Conservation (phyloP, 64 coral and sea anemone species). For the Anthopleura sola region DNA sequence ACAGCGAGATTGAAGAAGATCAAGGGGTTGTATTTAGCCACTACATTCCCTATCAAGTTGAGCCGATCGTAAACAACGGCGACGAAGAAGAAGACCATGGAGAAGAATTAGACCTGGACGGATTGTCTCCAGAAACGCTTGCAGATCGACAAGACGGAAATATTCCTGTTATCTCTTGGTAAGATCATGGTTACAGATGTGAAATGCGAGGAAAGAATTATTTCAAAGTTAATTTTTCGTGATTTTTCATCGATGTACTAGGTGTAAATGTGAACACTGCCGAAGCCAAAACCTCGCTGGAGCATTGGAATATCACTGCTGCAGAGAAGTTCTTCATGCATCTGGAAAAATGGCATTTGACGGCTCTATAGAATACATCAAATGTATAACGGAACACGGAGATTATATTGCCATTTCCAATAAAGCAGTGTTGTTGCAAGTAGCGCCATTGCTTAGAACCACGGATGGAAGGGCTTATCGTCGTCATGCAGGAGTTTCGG, state of each 20-base stretch:
- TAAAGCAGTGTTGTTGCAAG: constrained; percentile 31
- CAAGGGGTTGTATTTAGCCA: neutral
- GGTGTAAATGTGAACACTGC: constrained; percentile 56
- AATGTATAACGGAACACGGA: constrained; percentile 46
- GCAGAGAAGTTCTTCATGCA: constrained; percentile 21
- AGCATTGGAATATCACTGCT: constrained; percentile 51
- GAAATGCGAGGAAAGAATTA: neutral
- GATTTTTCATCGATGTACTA: neutral
- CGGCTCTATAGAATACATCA: constrained; percentile 39
- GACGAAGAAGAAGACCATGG: neutral
- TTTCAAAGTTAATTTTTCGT: neutral
- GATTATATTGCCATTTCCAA: constrained; percentile 37
- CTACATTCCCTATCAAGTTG: neutral
- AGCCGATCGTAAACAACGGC: neutral
- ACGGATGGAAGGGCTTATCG: constrained; percentile 31
- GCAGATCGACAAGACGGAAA: neutral
- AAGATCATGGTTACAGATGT: neutral
- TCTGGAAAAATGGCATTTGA: constrained; percentile 38
- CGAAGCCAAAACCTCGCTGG: constrained; percentile 12
- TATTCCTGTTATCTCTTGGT: neutral
- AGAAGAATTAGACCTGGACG: neutral
- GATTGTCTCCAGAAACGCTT: neutral
- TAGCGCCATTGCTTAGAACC: constrained; percentile 21
- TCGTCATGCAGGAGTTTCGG: neutral
- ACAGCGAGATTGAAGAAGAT: neutral